Evolutionary conservation across 2,113 vertebrate species (phyloP).

Genomic region (Terrapene triunguis): DNA sequence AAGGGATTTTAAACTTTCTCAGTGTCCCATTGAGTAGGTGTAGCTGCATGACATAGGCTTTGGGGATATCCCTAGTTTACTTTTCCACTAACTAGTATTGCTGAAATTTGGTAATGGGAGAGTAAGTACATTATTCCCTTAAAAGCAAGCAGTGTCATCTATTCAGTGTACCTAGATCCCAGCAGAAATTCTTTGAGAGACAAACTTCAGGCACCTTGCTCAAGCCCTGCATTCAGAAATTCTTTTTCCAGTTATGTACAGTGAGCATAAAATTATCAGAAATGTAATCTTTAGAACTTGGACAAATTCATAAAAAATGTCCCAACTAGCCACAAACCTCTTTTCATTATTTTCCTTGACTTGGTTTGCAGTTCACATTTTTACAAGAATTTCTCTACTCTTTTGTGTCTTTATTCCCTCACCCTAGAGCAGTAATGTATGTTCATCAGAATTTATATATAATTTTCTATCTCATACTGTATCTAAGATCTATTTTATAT

Average conservation of each 20-base stretch:
- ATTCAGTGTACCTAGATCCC: neutral
- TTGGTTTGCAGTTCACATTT: neutral
- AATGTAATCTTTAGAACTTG: neutral
- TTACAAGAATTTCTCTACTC: neutral
- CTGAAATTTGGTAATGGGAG: neutral
- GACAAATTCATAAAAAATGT: neutral
- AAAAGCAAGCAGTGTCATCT: neutral
- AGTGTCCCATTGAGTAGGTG: neutral
- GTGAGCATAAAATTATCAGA: neutral
- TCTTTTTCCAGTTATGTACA: neutral
- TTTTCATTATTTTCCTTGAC: neutral
- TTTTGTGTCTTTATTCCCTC: neutral
- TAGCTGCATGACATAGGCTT: neutral
- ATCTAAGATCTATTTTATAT: constrained; percentile 20
- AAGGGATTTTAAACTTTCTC: neutral
- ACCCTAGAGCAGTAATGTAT: neutral
- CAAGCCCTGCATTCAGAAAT: neutral
- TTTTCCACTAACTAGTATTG: neutral
- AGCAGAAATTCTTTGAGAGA: neutral
- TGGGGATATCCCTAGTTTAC: neutral
- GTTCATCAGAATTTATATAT: neutral
- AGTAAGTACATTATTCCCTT: neutral
- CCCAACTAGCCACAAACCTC: neutral
- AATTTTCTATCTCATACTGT: neutral
- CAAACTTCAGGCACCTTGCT: neutral